A percentile compares a stretch with the other conserved stretches of the same genome.
phyloP scores from a whole-genome alignment of 2,113 vertebrate species.

The Carassius auratus region DNA sequence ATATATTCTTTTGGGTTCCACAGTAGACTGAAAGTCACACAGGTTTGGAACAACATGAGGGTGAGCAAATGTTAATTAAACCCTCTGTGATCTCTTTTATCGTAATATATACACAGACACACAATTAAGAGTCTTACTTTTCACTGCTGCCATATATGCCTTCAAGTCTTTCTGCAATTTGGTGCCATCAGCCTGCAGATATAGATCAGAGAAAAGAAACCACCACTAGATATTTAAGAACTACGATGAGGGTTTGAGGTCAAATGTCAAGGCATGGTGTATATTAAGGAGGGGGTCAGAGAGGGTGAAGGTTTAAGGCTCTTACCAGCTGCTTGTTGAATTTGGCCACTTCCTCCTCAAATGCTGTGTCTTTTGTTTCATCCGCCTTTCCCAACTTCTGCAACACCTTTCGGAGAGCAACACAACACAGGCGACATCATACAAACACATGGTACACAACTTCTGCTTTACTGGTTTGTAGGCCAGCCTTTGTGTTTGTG shows the following conservation, averaged over 20 bases:
- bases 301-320: background rate
- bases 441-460: background rate
- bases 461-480: background rate
- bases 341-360: constrained; percentile 92
- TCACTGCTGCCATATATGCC: constrained; percentile 85
- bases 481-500: background rate
- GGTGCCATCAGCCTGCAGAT: constrained; percentile 82
- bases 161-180: constrained; percentile 92
- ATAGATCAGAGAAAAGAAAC: constrained; percentile 21
- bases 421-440: background rate
- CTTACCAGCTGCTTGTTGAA: constrained; percentile 98
- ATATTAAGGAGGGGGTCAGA: background rate
- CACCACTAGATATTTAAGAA: constrained; percentile 32
- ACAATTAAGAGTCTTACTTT: constrained; percentile 76
- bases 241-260: background rate
- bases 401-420: constrained; percentile 80
- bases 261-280: background rate
- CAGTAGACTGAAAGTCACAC: background rate
- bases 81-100: background rate
- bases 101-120: background rate
- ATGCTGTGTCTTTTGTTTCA: constrained; percentile 92
- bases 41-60: background rate
- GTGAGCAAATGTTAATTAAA: background rate
- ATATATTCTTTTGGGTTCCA: background rate
- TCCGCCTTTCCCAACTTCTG: constrained; percentile 98